Base-by-base conservation (phyloP, 2,888 invertebrate genomes). In the Oligia strigilis region DNA sequence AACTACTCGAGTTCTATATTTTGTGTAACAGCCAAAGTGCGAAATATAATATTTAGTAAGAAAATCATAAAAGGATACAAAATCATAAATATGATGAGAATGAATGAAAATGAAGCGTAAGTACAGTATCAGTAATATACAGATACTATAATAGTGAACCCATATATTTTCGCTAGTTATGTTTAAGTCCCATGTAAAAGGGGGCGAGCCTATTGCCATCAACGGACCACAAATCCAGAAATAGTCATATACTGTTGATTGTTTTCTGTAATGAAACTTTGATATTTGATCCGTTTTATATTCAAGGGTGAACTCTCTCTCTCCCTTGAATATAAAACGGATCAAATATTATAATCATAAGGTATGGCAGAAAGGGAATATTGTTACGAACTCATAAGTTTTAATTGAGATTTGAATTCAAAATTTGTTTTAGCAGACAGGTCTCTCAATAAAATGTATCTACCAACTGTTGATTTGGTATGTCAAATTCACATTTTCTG, bases 321-420 rank as follows among this genome's bases (percentile, higher is more conserved):
- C 40, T 40, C 40, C 40, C 5, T 4, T 40, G 40, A 40, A 40
- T 40, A 40, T 40, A 40, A 40, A 40, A 6, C 40, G 40, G 40
- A 40, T 40, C 40, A 40, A 40, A 40, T 40, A 40, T 40, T 40
- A 40, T 40, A 40, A 40, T 81, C 77, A 72, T 81, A 77, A 52
- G 66, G 72, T 70, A 52, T 64, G 72, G 46, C 64, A 77, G 43
- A 78, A 76, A 55, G 64, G 46, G 55, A 74, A 75, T 71, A 64
- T 62, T 76, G 66, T 80, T 72, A 17, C 23, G 0, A 78, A 77
- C 58, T 72, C 75, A 77, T 9, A 78, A 75, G 72, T 79, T 78
- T 75, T 66, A 72, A 82, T 66, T 62, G 62, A 29, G 66, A 66
- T 66, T 66, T 13, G 40, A 23, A 66, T 40, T 13, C 6, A 23